Base-by-base conservation (phyloP, 2,888 invertebrate genomes). In the Rotaria sp. region DNA sequence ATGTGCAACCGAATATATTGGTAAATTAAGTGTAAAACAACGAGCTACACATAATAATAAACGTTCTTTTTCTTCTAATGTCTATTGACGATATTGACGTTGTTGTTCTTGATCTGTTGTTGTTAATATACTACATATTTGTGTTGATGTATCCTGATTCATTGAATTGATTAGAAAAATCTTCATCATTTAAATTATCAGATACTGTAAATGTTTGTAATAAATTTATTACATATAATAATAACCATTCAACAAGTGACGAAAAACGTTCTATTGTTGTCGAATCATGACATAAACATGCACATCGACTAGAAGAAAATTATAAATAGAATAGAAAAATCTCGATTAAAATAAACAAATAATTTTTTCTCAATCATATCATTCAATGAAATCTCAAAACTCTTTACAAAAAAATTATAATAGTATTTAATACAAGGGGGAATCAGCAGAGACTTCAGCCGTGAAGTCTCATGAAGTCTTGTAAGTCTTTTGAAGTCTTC, bases 61-160 rank as follows among this genome's bases (percentile, higher is more conserved):
- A n/a, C 45, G 41, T 80, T 80, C 80, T 45, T 80, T 80, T 80
- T 80, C 80, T 11, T 80, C 80, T n/a, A 80, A n/a, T 45, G 80
- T 45, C 80, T 45, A 80, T 45, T 80, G 80, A 5, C 67, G 67
- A 67, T 67, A 67, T 67, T 67, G 67, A 35, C 67, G 67, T 38
- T 67, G 67, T 67, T 67, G 67, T n/a, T 80, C 80, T n/a, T 80
- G 41, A 45, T 80, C 80, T 45, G 80, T 80, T 45, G 80, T 80
- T 24, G 80, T 80, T 45, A 80, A 45, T 11, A 80, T 80, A 80
- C 80, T 80, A 15, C 80, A 80, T 21, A 67, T 67, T 67, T 67
- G 67, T 26, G 80, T 26, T n/a, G 45, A 45, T 45, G n/a, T n/a
- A 45, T 80, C 45, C 45, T 10, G 45, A n/a, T 45, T 80, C 80